Base-by-base conservation (phyloP, 2,888 invertebrate species). In the Amblyjoppa proteus region DNA sequence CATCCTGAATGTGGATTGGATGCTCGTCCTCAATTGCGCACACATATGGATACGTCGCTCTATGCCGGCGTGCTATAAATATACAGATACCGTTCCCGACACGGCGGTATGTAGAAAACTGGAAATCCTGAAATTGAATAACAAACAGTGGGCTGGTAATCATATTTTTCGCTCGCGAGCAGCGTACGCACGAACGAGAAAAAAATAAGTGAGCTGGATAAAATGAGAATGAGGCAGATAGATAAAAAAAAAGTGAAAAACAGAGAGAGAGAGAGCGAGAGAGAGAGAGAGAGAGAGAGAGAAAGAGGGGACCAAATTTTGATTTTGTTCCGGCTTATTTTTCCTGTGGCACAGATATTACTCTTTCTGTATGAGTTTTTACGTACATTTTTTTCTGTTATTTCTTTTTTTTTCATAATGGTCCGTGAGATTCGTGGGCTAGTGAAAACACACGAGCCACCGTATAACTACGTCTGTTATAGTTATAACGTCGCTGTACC, bases 121-220 rank as follows among this genome's bases (percentile, higher is more conserved):
- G 51, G 49, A 77, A 77, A 77, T 58, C 76, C 45, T 53, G 74
- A 61, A 77, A 81, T 77, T 81, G 71, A 84, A 77, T 84, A 81
- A 77, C 69, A 74, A 73, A 84, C 61, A 77, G 68, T 38, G 45
- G 20, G n/a, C 41, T 51, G 74, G 73, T 80, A 73, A 84, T 84
- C 58, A 71, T 73, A 76, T 84, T 76, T 76, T 20, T 25, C 68
- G 58, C 34, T 76, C 20, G 38, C 34, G 64, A 25, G 58, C 56
- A 31, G 56, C 28, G 53, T 51, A 13, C 61, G 58, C 31, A 61
- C 31, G 20, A 53, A 79, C 64, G 58, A 49, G 11, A 28, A 13
- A 28, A 11, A 28, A 58, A 58, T 11, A 11, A 20, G 28, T 25
- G 13, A 58, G 13, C 58, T 2, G 28, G 28, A 58, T 58, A 28